Evolutionary conservation across 2,888 invertebrate species (phyloP).

Genomic region (Cryptocheilus praepositus): DNA sequence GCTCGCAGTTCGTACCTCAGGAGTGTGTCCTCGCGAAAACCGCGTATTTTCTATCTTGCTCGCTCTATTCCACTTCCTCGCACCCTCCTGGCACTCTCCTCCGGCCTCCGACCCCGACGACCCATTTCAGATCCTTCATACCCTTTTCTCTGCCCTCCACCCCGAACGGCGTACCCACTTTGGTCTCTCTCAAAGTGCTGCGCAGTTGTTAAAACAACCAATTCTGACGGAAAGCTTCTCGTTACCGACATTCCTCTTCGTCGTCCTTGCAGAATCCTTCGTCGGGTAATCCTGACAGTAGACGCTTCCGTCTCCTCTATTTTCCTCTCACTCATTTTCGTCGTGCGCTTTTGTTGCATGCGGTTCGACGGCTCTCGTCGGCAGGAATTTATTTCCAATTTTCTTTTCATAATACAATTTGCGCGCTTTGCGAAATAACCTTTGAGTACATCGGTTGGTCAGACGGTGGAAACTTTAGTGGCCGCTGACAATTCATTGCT

Average conservation of each 20-base stretch:
- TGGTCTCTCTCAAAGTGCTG: conserved; percentile 51
- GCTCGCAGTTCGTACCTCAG: conserved; percentile 42
- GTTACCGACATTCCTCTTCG: conserved; percentile 38
- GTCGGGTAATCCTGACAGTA: conserved; percentile 27
- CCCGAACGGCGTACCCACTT: conserved; percentile 4
- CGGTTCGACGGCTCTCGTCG: conserved; percentile 10
- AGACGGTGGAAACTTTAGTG: neutral
- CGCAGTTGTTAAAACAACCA: conserved; percentile 63
- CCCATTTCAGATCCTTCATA: conserved; percentile 17
- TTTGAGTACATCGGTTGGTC: neutral
- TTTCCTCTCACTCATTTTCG: neutral
- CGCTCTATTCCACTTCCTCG: conserved; percentile 2
- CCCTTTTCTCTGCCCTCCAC: conserved; percentile 27
- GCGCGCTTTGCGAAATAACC: neutral
- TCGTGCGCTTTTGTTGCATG: neutral
- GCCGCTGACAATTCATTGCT: no score
- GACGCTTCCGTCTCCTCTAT: neutral
- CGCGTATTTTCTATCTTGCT: conserved; percentile 50
- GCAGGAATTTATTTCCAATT: conserved; percentile 10
- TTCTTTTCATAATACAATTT: neutral
- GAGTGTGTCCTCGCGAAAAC: conserved; percentile 48
- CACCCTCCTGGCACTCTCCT: neutral
- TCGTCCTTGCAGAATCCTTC: conserved; percentile 30
- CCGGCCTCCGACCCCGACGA: conserved; percentile 11
- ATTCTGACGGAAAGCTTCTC: conserved; percentile 60